Base-by-base conservation (phyloP, 2,113 vertebrate genomes). In the Grus americana region DNA sequence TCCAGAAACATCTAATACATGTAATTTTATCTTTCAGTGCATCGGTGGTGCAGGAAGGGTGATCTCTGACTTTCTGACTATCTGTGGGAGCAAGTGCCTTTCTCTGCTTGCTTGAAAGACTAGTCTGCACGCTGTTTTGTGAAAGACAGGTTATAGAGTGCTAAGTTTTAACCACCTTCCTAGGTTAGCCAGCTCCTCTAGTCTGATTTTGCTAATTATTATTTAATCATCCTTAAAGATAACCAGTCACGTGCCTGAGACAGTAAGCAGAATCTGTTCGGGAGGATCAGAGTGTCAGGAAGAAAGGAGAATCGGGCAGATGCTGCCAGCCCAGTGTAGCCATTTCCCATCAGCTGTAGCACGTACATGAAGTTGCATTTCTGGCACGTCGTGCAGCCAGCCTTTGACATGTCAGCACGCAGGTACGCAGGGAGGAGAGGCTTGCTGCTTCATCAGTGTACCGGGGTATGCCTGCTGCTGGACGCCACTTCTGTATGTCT, bases 281-380 rank as follows among this genome's bases (percentile, higher is more conserved):
- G 87, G 7, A 61, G 79, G 44, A 9, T 38, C 15, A 6, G n/a
- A 24, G 26, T 7, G 59, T 27, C 20, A 38, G 61, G 70, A 21
- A 16, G 52, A 10, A 8, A 7, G 61, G 62, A 3, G 42, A 27
- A 8, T 1, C 0, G 4, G 40, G 66, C 34, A 11, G 38, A 9
- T 5, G 1, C 18, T 16, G 76, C 49, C 67, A 6, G 52, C 58
- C 49, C 3, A 1, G 29, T 0, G 34, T 3, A 15, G 58, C 66
- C 16, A 0, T 38, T 22, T 11, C 62, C 63, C 20, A 2, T 19
- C 38, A 20, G 36, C 52, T 9, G n/a, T 1, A 17, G 29, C 22
- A 10, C 14, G 5, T 8, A 4, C 4, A 1, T 7, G 80, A 18
- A n/a, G 67, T 1, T 9, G 47, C 21, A 1, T 16, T 30, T 30